Evolutionary conservation across 1,140 invertebrate genomes (phyloP).

Genomic region (Propsilocerus akamusi): DNA sequence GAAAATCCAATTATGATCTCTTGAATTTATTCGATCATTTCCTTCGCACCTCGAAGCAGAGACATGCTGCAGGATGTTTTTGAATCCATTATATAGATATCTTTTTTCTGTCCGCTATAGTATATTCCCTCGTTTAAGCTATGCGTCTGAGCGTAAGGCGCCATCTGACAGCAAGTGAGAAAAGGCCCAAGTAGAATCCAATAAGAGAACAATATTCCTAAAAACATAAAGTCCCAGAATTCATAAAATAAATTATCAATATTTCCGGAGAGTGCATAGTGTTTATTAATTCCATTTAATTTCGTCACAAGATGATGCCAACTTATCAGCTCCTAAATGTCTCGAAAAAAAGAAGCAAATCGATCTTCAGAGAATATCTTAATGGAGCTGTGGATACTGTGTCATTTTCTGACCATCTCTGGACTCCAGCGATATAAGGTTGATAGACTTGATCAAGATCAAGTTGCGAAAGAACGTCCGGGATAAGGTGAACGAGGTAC

Average conservation of each 20-base stretch:
- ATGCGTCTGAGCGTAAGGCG: no score
- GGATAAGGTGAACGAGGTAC: conserved; percentile 60
- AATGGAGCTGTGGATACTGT: conserved; percentile 68
- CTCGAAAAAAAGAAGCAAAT: conserved; percentile 29
- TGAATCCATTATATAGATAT: conserved; percentile 36
- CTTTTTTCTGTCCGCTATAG: background rate
- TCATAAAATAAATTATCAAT: no score
- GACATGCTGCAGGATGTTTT: conserved; percentile 31
- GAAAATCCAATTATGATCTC: background rate
- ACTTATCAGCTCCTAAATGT: background rate
- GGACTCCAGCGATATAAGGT: conserved; percentile 30
- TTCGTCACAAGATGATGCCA: no score
- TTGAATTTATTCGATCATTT: conserved; percentile 37
- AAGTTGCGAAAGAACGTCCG: conserved; percentile 35
- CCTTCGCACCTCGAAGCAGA: conserved; percentile 41
- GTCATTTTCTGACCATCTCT: conserved; percentile 67
- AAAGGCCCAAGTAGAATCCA: no score
- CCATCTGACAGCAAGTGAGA: no score
- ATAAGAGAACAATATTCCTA: no score
- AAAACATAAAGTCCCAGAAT: no score
- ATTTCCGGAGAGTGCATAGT: no score
- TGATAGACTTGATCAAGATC: conserved; percentile 29
- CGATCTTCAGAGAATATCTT: conserved; percentile 78
- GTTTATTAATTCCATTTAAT: no score
- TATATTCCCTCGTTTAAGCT: no score